A percentile compares a stretch with the other conserved stretches of the same genome.
Evolutionary conservation across 2,888 invertebrate genomes (phyloP).

Genomic region (Sarcophaga subvicina): DNA sequence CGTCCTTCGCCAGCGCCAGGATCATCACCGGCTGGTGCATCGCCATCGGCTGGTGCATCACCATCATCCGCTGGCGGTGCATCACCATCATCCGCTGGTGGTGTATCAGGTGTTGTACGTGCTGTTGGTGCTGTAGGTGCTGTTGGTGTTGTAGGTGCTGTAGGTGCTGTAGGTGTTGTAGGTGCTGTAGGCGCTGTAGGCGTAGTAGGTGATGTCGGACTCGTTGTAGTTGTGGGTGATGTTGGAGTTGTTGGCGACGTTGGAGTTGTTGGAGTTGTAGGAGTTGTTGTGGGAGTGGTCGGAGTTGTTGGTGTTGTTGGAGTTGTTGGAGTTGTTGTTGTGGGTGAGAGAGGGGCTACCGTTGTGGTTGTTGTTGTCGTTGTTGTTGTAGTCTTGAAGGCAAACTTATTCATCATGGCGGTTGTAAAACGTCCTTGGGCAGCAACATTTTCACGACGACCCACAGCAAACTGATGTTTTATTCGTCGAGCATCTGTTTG

Average conservation of each 20-base stretch:
- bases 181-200: background rate
- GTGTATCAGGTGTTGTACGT: background rate
- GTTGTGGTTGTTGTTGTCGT: conserved; percentile 12
- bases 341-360: background rate
- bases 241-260: background rate
- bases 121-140: background rate
- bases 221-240: background rate
- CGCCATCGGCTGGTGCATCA: background rate
- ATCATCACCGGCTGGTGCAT: background rate
- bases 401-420: conserved; percentile 71
- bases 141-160: background rate
- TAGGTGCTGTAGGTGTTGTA: background rate
- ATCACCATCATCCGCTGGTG: too few relatives aligned
- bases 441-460: conserved; percentile 66
- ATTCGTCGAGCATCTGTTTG: conserved; percentile 33
- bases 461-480: conserved; percentile 36
- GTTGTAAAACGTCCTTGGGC: conserved; percentile 73
- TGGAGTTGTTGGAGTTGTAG: background rate
- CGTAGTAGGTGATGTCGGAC: background rate
- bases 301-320: background rate
- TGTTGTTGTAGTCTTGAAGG: conserved; percentile 62
- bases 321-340: background rate
- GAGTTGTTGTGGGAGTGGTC: background rate
- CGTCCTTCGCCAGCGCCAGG: conserved; percentile 36
- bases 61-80: background rate